phyloP scores from a whole-genome alignment of 2,797 vertebrate genomes.

The Valencia hispanica region DNA sequence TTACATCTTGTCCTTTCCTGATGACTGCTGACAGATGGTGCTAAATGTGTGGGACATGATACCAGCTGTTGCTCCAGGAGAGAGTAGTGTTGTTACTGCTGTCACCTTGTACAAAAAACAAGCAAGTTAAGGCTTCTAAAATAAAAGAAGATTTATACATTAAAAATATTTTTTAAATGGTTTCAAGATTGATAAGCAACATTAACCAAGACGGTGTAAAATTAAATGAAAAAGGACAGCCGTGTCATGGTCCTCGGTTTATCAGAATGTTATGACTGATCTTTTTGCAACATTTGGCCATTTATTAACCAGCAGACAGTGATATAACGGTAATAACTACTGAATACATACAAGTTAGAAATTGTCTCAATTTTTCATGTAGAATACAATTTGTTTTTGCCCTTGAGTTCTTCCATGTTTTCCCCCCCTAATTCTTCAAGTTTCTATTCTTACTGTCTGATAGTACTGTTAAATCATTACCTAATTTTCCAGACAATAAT shows the following conservation, averaged over 20 bases:
- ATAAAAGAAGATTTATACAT: constrained; percentile 12
- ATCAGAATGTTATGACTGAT: constrained; percentile 13
- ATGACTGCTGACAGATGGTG: constrained; percentile 75
- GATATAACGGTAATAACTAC: too few relatives aligned
- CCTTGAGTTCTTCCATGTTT: too few relatives aligned
- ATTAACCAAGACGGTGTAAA: neutral
- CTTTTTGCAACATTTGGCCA: constrained; percentile 9
- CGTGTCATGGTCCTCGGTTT: constrained; percentile 1
- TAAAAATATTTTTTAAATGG: constrained; percentile 7
- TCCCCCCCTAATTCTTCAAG: neutral
- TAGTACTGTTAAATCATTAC: neutral
- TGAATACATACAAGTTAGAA: neutral
- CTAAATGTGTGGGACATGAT: constrained; percentile 69
- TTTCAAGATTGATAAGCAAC: neutral
- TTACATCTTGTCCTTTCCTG: constrained; percentile 70
- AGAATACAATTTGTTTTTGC: too few relatives aligned
- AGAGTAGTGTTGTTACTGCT: constrained; percentile 31
- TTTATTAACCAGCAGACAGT: constrained; percentile 1
- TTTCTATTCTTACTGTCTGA: neutral
- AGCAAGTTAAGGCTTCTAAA: neutral
- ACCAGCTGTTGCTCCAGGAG: constrained; percentile 72
- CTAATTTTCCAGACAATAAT: neutral
- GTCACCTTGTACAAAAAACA: constrained; percentile 11
- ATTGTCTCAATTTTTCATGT: neutral
- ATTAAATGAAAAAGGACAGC: neutral